Base-by-base conservation (phyloP, 1,140 invertebrate genomes). In the Metopolophium dirhodum region DNA sequence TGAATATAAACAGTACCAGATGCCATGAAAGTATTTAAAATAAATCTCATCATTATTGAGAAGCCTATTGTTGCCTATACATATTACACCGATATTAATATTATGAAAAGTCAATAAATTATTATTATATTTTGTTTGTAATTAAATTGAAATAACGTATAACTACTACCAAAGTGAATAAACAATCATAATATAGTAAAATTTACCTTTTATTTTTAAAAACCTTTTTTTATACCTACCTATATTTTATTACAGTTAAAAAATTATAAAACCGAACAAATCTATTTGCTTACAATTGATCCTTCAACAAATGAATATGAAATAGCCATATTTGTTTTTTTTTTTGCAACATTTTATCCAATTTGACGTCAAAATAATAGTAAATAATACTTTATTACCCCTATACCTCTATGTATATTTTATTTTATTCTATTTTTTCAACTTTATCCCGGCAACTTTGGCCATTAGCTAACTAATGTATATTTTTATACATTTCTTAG, bases 91-190 rank as follows among this genome's bases (percentile, higher is more conserved):
- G 11, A 14, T 77, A n/a, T n/a, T n/a, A n/a, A 77, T 35, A 77
- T 77, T 77, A n/a, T 77, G 8, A 77, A 77, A 77, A 77, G 0
- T n/a, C 61, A 20, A 18, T n/a, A n/a, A 77, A 77, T 54, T 7
- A n/a, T 77, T 77, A 77, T n/a, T 77, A 77, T n/a, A n/a, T n/a
- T 77, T 77, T 18, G 6, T 77, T 77, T 77, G 23, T n/a, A 35
- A 68, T 77, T 77, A n/a, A n/a, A 77, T n/a, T 77, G 6, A 77
- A 77, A 77, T 68, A n/a, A n/a, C 61, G n/a, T 77, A 77, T 77
- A n/a, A n/a, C 30, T 35, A 77, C 30, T 77, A 77, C 6, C 2
- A 18, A 18, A 35, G 61, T 1, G 14, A 77, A 35, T 77, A n/a
- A n/a, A 77, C 4, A 77, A n/a, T n/a, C 30, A 68, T 30, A n/a